Evolutionary conservation across 2,797 vertebrate species (phyloP).

Genomic region (Enteromius anoplus): DNA sequence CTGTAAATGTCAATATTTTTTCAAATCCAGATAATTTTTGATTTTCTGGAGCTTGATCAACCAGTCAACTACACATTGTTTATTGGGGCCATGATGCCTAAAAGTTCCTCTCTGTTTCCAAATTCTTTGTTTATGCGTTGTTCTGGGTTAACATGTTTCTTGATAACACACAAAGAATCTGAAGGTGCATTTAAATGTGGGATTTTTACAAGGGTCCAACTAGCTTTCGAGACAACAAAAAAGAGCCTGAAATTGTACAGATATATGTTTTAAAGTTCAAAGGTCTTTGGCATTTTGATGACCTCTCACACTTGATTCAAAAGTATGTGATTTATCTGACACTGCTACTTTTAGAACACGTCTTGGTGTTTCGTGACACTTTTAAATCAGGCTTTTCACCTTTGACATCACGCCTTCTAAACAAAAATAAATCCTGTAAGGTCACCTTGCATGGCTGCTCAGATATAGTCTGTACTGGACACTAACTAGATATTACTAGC

Average conservation of each 20-base stretch:
- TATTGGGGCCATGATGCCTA: background rate
- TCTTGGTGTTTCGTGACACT: background rate
- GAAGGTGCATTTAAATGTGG: background rate
- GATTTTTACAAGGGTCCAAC: background rate
- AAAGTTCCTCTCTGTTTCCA: background rate
- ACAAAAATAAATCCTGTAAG: background rate
- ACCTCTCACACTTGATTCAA: slow-evolving; percentile 17
- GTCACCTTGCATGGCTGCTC: background rate
- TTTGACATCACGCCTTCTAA: background rate
- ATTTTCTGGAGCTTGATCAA: background rate
- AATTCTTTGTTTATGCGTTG: slow-evolving; percentile 22
- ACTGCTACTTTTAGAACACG: slow-evolving; percentile 11
- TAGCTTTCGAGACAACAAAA: background rate
- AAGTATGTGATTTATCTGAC: slow-evolving; percentile 29
- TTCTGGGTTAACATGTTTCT: background rate
- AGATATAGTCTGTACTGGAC: background rate
- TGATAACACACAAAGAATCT: background rate
- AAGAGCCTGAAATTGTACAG: slow-evolving; percentile 8
- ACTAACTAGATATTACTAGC: background rate
- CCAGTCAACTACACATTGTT: background rate
- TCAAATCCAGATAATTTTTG: background rate
- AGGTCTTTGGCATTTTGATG: slow-evolving; percentile 40
- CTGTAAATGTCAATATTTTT: background rate
- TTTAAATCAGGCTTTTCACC: background rate
- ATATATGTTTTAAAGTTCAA: slow-evolving; percentile 37